Conservation (phyloP, 2,797 vertebrate species). For the Avahi laniger region DNA sequence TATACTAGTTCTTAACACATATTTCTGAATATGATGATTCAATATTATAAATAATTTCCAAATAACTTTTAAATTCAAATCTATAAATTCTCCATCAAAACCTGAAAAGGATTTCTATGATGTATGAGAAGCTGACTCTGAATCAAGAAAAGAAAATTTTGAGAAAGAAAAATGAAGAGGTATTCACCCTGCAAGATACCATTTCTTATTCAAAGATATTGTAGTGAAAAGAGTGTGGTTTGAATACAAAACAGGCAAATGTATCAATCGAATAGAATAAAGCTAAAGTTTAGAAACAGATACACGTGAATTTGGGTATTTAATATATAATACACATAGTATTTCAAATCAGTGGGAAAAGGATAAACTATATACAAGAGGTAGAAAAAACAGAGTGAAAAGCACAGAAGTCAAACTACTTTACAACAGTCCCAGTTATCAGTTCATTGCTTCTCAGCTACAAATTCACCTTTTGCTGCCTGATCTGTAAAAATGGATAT, state of each 20-base stretch:
- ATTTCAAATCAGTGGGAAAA: slow-evolving; percentile 21
- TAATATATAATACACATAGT: not conserved
- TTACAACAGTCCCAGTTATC: not conserved
- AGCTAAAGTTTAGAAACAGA: not conserved
- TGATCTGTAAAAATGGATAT: not conserved
- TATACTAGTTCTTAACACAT: not conserved
- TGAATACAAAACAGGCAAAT: slow-evolving; percentile 1
- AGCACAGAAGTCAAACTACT: not conserved
- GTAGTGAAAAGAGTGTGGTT: not conserved
- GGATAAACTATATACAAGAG: not conserved
- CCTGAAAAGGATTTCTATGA: slow-evolving; percentile 10
- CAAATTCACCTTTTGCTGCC: not conserved
- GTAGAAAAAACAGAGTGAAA: not conserved
- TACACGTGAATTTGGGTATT: not conserved
- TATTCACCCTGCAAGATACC: not conserved
- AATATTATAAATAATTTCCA: not conserved
- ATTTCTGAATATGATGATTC: not conserved
- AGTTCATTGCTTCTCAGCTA: not conserved
- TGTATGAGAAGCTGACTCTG: not conserved
- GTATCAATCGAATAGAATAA: slow-evolving; percentile 1
- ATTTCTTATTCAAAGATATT: slow-evolving; percentile 35
- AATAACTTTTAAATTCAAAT: slow-evolving; percentile 25
- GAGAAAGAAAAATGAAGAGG: not conserved
- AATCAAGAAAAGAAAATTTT: not conserved
- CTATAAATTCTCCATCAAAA: not conserved